Evolutionary conservation across 2,113 vertebrate genomes (phyloP).

Genomic region (Picathartes gymnocephalus): DNA sequence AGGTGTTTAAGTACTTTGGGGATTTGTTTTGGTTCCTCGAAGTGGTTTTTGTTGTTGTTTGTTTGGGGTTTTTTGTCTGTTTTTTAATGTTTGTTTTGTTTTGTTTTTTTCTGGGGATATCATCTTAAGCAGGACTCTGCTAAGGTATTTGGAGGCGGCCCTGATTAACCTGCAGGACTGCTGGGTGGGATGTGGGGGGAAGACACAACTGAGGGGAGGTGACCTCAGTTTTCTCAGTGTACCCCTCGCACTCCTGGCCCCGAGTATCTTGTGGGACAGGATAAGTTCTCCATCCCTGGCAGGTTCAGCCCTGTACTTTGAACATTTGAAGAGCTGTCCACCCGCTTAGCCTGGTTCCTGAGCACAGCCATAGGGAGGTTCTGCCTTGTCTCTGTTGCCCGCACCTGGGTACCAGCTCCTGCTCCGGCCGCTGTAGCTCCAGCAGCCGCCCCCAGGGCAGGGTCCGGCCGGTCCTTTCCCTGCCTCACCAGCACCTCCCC

Average conservation of each 20-base stretch:
- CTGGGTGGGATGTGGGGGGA: fast-evolving
- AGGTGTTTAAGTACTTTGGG: fast-evolving
- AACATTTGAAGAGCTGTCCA: background rate
- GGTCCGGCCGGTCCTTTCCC: background rate
- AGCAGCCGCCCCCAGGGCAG: background rate
- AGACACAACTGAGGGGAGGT: fast-evolving
- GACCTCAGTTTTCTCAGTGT: background rate
- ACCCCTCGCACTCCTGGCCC: background rate
- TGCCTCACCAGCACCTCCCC: too few species aligned
- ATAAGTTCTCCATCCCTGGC: background rate
- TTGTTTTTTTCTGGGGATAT: too few species aligned
- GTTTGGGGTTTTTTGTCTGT: too few species aligned
- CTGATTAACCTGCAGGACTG: too few species aligned
- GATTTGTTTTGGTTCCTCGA: background rate
- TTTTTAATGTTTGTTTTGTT: background rate
- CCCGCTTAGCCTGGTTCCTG: fast-evolving
- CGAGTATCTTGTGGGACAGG: background rate
- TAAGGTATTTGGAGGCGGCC: background rate
- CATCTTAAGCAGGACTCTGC: background rate
- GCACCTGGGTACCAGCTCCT: background rate
- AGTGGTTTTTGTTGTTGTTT: too few species aligned
- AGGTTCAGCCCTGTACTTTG: background rate
- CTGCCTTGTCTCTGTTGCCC: fast-evolving
- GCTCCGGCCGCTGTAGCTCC: background rate
- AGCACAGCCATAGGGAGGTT: fast-evolving